These are phyloP conservation scores for Prinia subflava DNA, from an alignment of 2,113 vertebrate species.

Conservation along the genomic window DNA sequence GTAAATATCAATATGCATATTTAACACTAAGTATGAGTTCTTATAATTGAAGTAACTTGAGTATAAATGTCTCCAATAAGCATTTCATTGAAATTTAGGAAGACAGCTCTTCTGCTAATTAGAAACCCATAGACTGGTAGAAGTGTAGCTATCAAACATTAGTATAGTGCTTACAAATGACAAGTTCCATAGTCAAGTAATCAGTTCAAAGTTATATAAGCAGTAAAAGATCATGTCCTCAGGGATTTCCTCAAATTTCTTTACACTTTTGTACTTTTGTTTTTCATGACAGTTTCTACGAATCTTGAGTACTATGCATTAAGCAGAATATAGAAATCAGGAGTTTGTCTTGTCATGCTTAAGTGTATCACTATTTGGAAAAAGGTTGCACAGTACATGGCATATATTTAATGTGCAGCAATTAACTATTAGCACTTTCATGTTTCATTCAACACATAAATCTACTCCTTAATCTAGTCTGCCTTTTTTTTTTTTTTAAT, in stretches of 20 bases:
- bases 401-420: background rate
- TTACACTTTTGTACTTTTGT: background rate
- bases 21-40: background rate
- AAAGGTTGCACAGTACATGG: background rate
- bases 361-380: background rate
- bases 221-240: background rate
- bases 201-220: conserved; percentile 10
- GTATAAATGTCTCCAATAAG: background rate
- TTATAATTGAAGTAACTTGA: background rate
- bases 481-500: background rate
- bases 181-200: background rate
- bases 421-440: background rate
- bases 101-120: background rate
- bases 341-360: background rate
- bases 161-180: background rate
- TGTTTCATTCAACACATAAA: background rate
- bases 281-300: background rate
- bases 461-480: background rate
- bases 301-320: background rate
- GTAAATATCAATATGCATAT: background rate
- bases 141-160: conserved; percentile 5
- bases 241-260: background rate
- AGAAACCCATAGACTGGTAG: background rate
- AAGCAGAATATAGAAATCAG: background rate
- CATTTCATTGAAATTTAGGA: background rate